Base-by-base conservation (phyloP, 2,888 invertebrate species). In the Pristionchus exspectatus region DNA sequence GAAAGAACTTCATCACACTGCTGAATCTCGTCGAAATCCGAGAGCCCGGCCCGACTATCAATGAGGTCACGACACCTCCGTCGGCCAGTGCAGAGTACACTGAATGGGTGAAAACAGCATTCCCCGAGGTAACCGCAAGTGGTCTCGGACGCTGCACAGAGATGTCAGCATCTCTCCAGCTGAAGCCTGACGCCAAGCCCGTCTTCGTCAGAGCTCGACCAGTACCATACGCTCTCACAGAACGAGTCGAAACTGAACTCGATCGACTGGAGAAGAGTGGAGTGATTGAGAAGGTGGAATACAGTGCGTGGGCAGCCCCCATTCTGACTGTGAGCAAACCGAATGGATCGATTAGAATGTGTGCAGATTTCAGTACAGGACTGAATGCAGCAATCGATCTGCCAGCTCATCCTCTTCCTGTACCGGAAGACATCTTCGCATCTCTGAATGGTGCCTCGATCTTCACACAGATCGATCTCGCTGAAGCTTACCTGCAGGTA, bases 401-500 rank as follows among this genome's bases (percentile, higher is more conserved):
- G 5, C 38, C 38, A 38, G 38, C 38, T 38, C 38, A 38, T 38
- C 38, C 38, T 38, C 38, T 38, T 38, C 38, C 38, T 38, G 38
- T 38, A 38, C 38, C 38, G 38, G 38, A 38, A 38, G 38, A 38
- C 38, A 38, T 38, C 38, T 38, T 38, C 38, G 38, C 38, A 38
- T 38, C 38, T 38, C 38, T 38, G 38, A 38, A 38, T 38, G 38
- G 38, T 38, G 38, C 38, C 38, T 38, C 38, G 38, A 38, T 38
- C 38, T 38, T 38, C 38, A 3, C 38, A 38, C 38, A 38, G 38
- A 38, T 38, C 38, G 93, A 94, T 69, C 81, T 93, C 24, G 72
- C 87, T 0, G 92, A 93, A 44, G 93, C 93, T 0, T 93, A 92
- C 59, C 85, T 91, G 63, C 93, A 92, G 72, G 66, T 93, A 12